Conservation (phyloP, 2,888 invertebrate species). For the Atethmia centrago region DNA sequence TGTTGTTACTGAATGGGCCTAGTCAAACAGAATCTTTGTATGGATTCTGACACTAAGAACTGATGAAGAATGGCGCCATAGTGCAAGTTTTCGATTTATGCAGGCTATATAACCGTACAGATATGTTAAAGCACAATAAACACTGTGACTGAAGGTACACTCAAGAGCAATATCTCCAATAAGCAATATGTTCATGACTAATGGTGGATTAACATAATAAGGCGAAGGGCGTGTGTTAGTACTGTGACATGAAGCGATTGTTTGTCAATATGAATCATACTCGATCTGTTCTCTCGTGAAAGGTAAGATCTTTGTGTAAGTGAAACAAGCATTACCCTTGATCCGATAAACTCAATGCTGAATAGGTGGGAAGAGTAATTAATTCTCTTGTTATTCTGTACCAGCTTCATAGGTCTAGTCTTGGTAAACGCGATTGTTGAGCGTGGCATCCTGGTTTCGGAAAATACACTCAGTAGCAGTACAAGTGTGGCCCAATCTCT, state of each 20-base stretch:
- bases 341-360: slow-evolving; percentile 31
- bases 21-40: background rate
- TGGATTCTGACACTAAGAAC: background rate
- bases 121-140: slow-evolving; percentile 5
- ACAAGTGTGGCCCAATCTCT: too few species aligned
- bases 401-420: background rate
- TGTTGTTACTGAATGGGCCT: too few species aligned
- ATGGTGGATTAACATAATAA: slow-evolving; percentile 71
- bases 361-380: slow-evolving; percentile 31
- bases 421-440: background rate
- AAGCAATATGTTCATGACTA: slow-evolving; percentile 62
- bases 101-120: too few species aligned
- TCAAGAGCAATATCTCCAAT: slow-evolving; percentile 42
- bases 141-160: slow-evolving; percentile 3
- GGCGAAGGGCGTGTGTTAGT: slow-evolving; percentile 73
- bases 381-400: slow-evolving; percentile 31
- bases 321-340: slow-evolving; percentile 38
- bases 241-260: slow-evolving; percentile 58
- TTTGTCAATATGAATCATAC: slow-evolving; percentile 62
- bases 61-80: background rate
- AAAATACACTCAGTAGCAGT: background rate
- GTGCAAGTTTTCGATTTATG: too few species aligned
- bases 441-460: background rate
- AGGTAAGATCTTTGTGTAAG: slow-evolving; percentile 40
- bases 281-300: slow-evolving; percentile 46